Base-by-base conservation (phyloP, 2,888 invertebrate genomes). In the Nowickia ferox region DNA sequence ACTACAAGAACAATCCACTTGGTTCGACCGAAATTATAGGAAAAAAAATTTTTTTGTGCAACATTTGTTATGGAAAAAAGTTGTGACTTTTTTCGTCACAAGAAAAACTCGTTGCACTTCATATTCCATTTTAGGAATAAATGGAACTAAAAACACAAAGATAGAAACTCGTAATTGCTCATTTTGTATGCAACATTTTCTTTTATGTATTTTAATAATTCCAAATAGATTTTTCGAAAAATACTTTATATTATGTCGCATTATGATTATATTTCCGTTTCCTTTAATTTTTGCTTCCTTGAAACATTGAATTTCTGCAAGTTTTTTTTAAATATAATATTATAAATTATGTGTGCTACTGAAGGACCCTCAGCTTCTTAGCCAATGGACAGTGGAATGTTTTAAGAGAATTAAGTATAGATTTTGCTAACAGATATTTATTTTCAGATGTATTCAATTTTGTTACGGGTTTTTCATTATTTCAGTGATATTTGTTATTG, bases 251-350 rank as follows among this genome's bases (percentile, higher is more conserved):
- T 86, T 76, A 79, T 82, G 85, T 86, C 82, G 82, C 85, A 82
- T 83, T 83, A 79, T 86, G 78, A 82, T 71, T 83, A 65, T 68
- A 83, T 79, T 83, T 86, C 85, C 85, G 79, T 79, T 86, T 86
- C 75, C 85, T 71, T 74, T 74, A 44, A 71, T 40, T 71, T 57
- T 51, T 75, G 30, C 59, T 46, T 17, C 57, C 44, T 77, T 55
- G 55, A 72, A 79, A 63, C 42, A 66, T 80, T 11, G 66, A 74
- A 51, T 68, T 77, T 72, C 46, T 81, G 72, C 38, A 22, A 57
- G 55, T 57, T 63, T 69, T 65, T 84, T 75, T 74, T 51, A 69
- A 30, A 63, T 59, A 74, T 72, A 71, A 79, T 17, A 82, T 75
- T 61, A 82, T 75, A 75, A 83, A 59, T 79, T 86, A 79, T 86